Evolutionary conservation across 1,140 invertebrate species (phyloP).

Genomic region (Diuraphis noxia): DNA sequence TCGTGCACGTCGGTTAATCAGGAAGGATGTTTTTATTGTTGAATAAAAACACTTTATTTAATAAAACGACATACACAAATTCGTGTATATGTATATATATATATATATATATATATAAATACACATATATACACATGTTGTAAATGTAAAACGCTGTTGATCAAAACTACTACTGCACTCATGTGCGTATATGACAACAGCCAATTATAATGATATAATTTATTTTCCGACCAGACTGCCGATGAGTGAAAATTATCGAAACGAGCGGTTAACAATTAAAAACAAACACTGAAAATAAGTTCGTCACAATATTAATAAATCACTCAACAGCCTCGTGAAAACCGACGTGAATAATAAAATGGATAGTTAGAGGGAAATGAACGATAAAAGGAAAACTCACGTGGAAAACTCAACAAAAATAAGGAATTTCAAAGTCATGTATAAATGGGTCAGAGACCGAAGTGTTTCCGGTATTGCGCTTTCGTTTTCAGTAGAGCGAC

Average conservation of each 20-base stretch:
- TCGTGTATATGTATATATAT: neutral
- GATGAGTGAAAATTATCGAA: conserved; percentile 24
- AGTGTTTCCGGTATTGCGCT: conserved; percentile 28
- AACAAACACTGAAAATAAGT: neutral
- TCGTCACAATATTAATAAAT: neutral
- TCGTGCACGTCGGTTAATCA: conserved; percentile 41
- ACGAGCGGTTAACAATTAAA: neutral
- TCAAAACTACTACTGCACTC: conserved; percentile 13
- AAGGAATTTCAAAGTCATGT: neutral
- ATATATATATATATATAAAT: neutral
- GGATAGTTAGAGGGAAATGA: neutral
- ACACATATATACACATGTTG: neutral
- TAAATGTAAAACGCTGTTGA: conserved; percentile 39
- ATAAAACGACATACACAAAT: conserved; percentile 44
- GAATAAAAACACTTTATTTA: conserved; percentile 54
- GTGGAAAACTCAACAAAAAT: neutral
- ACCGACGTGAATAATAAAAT: neutral
- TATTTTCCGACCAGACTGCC: conserved; percentile 10
- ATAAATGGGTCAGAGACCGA: conserved; percentile 6
- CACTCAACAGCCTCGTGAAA: neutral
- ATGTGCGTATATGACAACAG: neutral
- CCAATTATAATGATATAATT: conserved; percentile 41
- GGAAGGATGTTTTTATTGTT: conserved; percentile 54
- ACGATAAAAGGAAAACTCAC: neutral
- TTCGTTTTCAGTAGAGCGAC: conserved; percentile 1